phyloP scores from a whole-genome alignment of 2,113 vertebrate species.

The Ailurus styani region DNA sequence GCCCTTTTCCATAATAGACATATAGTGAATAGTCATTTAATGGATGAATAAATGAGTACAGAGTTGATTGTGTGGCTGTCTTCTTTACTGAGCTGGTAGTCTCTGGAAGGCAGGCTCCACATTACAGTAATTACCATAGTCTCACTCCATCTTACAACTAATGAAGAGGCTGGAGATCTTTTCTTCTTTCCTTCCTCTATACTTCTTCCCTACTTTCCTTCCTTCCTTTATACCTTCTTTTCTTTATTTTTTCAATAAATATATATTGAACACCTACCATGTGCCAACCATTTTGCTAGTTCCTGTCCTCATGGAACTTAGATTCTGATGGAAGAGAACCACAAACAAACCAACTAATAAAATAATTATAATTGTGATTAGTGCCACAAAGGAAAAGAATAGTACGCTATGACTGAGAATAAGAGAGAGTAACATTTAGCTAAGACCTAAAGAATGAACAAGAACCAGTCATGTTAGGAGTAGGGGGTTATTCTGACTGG shows the following conservation, averaged over 20 bases:
- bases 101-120: not conserved
- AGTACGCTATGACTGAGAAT: not conserved
- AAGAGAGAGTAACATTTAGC: not conserved
- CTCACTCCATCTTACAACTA: not conserved
- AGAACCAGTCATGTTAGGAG: not conserved
- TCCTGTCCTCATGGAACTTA: not conserved
- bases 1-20: not conserved
- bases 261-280: not conserved
- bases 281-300: not conserved
- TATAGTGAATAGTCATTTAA: not conserved
- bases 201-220: not conserved
- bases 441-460: not conserved
- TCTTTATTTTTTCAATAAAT: not conserved
- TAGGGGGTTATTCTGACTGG: no score
- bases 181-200: not conserved
- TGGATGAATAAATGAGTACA: not conserved
- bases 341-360: not conserved
- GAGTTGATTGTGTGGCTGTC: not conserved
- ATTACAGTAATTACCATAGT: not conserved
- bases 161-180: not conserved
- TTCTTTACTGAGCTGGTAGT: not conserved
- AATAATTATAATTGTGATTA: not conserved
- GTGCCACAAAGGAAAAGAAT: not conserved
- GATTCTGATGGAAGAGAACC: not conserved
- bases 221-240: not conserved